phyloP scores from a whole-genome alignment of 2,113 vertebrate species.

The Brachirus orientalis region DNA sequence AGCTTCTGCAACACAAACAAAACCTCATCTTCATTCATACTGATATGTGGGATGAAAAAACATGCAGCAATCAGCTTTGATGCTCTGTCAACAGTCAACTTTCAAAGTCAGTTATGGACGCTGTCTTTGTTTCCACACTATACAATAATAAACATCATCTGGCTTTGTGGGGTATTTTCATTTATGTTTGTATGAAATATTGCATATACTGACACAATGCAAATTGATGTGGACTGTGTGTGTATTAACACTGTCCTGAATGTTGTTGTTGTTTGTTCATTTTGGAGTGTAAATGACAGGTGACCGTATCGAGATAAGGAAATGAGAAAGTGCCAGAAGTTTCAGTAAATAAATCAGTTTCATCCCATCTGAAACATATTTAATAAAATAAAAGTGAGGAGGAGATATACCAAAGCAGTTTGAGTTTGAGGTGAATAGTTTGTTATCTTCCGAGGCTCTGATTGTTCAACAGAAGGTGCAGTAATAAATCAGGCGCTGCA shows the following conservation, averaged over 20 bases:
- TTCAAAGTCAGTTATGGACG: slow-evolving; percentile 38
- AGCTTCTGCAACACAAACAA: slow-evolving; percentile 46
- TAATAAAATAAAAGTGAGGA: slow-evolving; percentile 18
- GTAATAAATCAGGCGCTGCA: slow-evolving; percentile 66
- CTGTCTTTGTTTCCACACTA: slow-evolving; percentile 27
- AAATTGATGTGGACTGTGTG: slow-evolving; percentile 25
- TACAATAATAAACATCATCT: slow-evolving; percentile 55
- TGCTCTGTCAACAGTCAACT: slow-evolving; percentile 38
- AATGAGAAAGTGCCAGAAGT: slow-evolving; percentile 34
- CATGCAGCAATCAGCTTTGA: slow-evolving; percentile 52
- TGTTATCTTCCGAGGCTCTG: slow-evolving; percentile 18
- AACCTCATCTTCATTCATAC: slow-evolving; percentile 44
- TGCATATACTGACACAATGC: slow-evolving; percentile 10
- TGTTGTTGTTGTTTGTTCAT: not conserved
- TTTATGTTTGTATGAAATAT: slow-evolving; percentile 31
- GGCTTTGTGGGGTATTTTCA: slow-evolving; percentile 26
- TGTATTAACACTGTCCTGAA: slow-evolving; percentile 3
- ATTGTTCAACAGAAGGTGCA: slow-evolving; percentile 56
- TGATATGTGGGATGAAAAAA: slow-evolving; percentile 26
- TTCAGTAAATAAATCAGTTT: slow-evolving; percentile 34
- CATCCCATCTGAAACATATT: slow-evolving; percentile 25
- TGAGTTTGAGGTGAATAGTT: slow-evolving; percentile 30
- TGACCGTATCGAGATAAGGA: slow-evolving; percentile 13
- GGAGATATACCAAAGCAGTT: too few relatives aligned
- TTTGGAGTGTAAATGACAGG: slow-evolving; percentile 9